Base-by-base conservation (phyloP, 1,140 invertebrate species). In the Lasioglossum baleicum region DNA sequence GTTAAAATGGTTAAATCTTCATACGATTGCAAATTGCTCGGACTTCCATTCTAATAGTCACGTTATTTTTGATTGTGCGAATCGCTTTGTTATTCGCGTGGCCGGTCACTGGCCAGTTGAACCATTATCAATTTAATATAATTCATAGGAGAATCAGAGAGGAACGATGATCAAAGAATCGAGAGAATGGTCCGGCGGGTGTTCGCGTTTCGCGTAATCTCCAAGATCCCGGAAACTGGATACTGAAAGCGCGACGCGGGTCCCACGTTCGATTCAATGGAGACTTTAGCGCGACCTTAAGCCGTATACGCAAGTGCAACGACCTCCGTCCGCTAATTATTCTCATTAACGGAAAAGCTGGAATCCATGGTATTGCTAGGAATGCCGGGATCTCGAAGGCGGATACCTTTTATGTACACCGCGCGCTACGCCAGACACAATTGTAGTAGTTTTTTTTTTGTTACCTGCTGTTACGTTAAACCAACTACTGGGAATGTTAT, bases 301-400 rank as follows among this genome's bases (percentile, higher is more conserved):
- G 71, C 42, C 60, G 61, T 44, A 44, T 70, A 61, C 53, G 65
- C 74, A 75, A 75, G 84, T 86, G 63, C 86, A 86, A 86, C 83
- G 84, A 87, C 86, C 86, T 53, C 74, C 70, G 40, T 68, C 51
- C 2, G 80, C 68, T 82, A 88, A 88, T 88, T 88, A 87, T 87
- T 83, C 80, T 85, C 80, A 84, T 88, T 88, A 88, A 85, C 80
- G 85, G 82, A 88, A 88, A 87, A 85, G 77, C 79, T 81, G 84
- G 82, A 83, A 83, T 80, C 77, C 77, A 20, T 60, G 63, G 63
- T 74, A 79, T 79, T 66, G 48, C 70, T 42, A 58, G 53, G 71
- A 80, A 75, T 75, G 71, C 64, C 42, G 58, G 31, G 51, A 80
- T 74, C 68, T 56, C 68, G 67, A 65, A 58, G 60, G 35, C 22